Evolutionary conservation across 2,797 vertebrate species (phyloP).

Genomic region (Neomorphus geoffroyi): DNA sequence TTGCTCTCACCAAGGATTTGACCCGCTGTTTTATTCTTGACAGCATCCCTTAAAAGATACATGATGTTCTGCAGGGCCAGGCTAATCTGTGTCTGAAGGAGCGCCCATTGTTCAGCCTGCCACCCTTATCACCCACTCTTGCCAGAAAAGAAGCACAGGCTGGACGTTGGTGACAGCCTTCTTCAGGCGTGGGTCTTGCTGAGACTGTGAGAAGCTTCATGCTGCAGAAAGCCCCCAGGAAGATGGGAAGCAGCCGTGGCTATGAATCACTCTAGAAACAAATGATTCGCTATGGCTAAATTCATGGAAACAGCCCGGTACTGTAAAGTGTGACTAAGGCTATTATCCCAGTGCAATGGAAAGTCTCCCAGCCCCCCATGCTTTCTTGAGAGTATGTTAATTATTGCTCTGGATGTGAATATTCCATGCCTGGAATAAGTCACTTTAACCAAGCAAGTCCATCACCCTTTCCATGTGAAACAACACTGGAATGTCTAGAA

Average conservation of each 20-base stretch:
- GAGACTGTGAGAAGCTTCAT: not conserved
- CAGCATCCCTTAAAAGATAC: constrained; percentile 34
- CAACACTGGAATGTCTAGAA: not conserved
- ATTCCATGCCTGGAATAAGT: not conserved
- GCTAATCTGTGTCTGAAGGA: constrained; percentile 44
- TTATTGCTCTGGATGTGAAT: not conserved
- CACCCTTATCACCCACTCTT: not conserved
- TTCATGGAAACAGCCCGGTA: not conserved
- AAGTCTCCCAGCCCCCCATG: not conserved
- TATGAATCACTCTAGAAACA: constrained; percentile 47
- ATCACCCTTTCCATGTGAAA: not conserved
- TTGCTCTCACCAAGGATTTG: constrained; percentile 17
- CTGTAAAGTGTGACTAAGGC: constrained; percentile 31
- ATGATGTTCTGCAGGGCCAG: constrained; percentile 16
- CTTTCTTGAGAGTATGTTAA: not conserved
- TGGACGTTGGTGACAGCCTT: constrained; percentile 13
- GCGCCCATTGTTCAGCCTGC: constrained; percentile 4
- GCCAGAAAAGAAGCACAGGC: not conserved
- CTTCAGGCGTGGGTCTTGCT: not conserved
- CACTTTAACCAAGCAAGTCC: not conserved
- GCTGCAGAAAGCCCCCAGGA: not conserved
- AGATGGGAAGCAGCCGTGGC: not conserved
- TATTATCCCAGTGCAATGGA: constrained; percentile 3
- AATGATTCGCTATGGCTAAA: constrained; percentile 12
- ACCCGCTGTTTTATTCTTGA: not conserved